phyloP scores from a whole-genome alignment of 2,113 vertebrate species.

The Gymnogyps californianus region DNA sequence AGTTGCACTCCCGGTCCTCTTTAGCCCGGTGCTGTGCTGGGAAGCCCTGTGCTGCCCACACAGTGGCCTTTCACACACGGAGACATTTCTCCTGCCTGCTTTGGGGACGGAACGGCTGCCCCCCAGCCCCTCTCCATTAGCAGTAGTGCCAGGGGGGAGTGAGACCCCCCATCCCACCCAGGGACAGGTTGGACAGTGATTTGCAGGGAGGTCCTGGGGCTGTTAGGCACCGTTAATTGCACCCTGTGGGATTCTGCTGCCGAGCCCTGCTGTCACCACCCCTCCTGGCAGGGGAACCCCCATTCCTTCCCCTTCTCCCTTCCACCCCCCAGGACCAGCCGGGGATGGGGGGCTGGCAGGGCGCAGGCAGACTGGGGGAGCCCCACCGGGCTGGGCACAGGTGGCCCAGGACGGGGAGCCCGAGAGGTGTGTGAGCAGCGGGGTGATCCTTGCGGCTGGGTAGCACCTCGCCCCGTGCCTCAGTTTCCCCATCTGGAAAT shows the following conservation, averaged over 20 bases:
- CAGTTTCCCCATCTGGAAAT: not conserved
- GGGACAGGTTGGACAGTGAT: no score
- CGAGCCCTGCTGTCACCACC: not conserved
- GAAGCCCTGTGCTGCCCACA: fast-evolving
- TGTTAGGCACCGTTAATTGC: not conserved
- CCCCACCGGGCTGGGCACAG: not conserved
- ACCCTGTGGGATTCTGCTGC: not conserved
- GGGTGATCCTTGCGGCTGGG: fast-evolving
- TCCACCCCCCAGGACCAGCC: fast-evolving
- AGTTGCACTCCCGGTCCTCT: no score
- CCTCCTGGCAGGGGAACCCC: not conserved
- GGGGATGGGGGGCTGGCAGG: no score
- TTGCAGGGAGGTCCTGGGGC: not conserved
- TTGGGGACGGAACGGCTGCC: not conserved
- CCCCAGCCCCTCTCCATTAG: not conserved
- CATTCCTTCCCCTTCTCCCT: not conserved
- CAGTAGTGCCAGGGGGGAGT: not conserved
- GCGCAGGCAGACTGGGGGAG: not conserved
- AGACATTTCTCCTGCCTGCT: not conserved
- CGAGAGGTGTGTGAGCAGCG: not conserved
- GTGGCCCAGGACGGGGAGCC: not conserved
- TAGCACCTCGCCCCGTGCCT: not conserved
- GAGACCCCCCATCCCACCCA: not conserved
- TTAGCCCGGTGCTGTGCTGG: not conserved
- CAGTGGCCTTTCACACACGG: fast-evolving